phyloP scores from a whole-genome alignment of 2,113 vertebrate species.

The Strix uralensis region DNA sequence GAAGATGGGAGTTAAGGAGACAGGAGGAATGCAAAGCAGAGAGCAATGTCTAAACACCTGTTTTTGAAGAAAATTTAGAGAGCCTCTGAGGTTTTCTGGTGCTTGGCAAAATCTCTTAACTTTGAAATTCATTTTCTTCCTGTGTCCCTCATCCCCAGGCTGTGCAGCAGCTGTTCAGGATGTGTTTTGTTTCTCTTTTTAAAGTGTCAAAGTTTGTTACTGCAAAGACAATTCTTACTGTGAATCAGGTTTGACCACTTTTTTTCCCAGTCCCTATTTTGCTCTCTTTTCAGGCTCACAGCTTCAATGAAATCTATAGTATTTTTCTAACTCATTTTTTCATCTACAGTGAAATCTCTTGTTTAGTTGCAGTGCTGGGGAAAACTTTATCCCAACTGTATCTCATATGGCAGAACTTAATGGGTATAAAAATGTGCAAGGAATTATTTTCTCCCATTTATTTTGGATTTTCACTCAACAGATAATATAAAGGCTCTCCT shows the following conservation, averaged over 20 bases:
- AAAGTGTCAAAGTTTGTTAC: not conserved
- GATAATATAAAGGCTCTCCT: not conserved
- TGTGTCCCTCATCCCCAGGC: not conserved
- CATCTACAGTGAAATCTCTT: not conserved
- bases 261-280: not conserved
- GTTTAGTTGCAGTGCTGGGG: not conserved
- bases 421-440: not conserved
- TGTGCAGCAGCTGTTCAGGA: not conserved
- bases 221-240: not conserved
- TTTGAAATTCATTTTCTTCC: not conserved
- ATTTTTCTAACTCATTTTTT: not conserved
- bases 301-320: not conserved
- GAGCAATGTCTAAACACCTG: not conserved
- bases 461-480: not conserved
- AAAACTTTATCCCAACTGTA: not conserved
- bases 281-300: not conserved
- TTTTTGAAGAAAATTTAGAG: not conserved
- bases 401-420: not conserved
- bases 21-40: not conserved
- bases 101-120: not conserved
- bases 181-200: not conserved
- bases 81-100: not conserved
- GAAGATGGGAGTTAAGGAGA: not conserved
- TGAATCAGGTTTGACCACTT: not conserved
- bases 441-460: not conserved